Conservation (phyloP, 2,888 invertebrate species). For the Diadromus collaris region DNA sequence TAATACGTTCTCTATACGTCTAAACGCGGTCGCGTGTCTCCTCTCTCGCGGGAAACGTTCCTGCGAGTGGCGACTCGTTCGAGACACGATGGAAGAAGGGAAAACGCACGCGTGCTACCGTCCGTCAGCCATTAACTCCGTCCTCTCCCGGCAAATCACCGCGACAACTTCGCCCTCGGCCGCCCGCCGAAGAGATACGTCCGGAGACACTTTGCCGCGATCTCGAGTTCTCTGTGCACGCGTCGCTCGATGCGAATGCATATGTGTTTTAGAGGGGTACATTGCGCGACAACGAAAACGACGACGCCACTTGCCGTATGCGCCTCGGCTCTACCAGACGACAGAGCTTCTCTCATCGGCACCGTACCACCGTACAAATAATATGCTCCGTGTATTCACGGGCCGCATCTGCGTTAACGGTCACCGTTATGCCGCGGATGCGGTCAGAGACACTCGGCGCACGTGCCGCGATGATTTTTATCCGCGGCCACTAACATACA, state of each 20-base stretch:
- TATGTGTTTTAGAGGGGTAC: conserved; percentile 9
- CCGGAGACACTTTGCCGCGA: conserved; percentile 38
- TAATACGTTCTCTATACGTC: conserved; percentile 43
- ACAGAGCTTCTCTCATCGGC: conserved; percentile 32
- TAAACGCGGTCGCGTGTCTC: conserved; percentile 58
- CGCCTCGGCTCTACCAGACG: conserved; percentile 11
- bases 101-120: conserved; percentile 58
- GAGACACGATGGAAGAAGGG: conserved; percentile 55
- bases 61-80: conserved; percentile 1
- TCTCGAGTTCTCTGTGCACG: conserved; percentile 27
- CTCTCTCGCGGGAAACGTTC: conserved; percentile 25
- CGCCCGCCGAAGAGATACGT: conserved; percentile 25
- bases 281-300: conserved; percentile 34
- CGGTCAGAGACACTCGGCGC: conserved; percentile 51
- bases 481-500: neutral
- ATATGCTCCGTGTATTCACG: neutral
- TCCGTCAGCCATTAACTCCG: conserved; percentile 70
- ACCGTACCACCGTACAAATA: neutral
- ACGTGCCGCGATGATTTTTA: conserved; percentile 18
- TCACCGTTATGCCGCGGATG: conserved; percentile 53
- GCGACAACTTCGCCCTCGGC: neutral
- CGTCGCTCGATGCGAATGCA: conserved; percentile 32
- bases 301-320: conserved; percentile 33
- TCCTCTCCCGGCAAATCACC: conserved; percentile 67
- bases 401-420: conserved; percentile 24